A percentile compares a stretch with the other conserved stretches of the same genome.
Evolutionary conservation across 2,113 vertebrate species (phyloP).

Genomic region (Boulengerochromis microlepis): DNA sequence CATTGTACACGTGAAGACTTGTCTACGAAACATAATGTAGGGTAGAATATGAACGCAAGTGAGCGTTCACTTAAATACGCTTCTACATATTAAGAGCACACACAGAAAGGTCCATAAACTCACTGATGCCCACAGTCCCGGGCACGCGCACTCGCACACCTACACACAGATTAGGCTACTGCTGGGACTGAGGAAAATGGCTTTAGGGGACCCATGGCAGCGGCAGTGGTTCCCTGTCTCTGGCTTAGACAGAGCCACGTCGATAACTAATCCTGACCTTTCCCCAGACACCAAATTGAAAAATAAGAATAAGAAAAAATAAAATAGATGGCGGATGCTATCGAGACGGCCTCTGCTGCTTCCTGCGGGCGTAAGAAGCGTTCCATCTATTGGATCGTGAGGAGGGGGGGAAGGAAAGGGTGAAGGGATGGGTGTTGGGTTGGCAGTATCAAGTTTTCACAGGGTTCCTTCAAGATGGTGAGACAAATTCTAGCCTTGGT

Average conservation of each 20-base stretch:
- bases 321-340: slow-evolving; percentile 73
- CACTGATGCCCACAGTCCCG: background rate
- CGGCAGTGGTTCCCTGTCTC: slow-evolving; percentile 56
- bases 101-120: background rate
- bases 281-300: slow-evolving; percentile 73
- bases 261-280: slow-evolving; percentile 81
- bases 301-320: slow-evolving; percentile 76
- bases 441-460: slow-evolving; percentile 32
- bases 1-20: background rate
- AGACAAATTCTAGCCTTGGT: slow-evolving; percentile 40
- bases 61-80: slow-evolving; percentile 1
- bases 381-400: slow-evolving; percentile 65
- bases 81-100: background rate
- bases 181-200: slow-evolving; percentile 63
- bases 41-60: background rate
- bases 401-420: background rate
- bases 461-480: slow-evolving; percentile 36
- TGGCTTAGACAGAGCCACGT: slow-evolving; percentile 69
- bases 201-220: slow-evolving; percentile 59
- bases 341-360: slow-evolving; percentile 58
- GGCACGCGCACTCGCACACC: background rate
- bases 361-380: slow-evolving; percentile 50
- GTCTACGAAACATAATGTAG: background rate
- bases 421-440: background rate
- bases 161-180: slow-evolving; percentile 55